Percentiles rank a stretch among this genome's conserved stretches.
Conservation (phyloP, 1,140 invertebrate species). For the Trachymyrmex septentrionalis region DNA sequence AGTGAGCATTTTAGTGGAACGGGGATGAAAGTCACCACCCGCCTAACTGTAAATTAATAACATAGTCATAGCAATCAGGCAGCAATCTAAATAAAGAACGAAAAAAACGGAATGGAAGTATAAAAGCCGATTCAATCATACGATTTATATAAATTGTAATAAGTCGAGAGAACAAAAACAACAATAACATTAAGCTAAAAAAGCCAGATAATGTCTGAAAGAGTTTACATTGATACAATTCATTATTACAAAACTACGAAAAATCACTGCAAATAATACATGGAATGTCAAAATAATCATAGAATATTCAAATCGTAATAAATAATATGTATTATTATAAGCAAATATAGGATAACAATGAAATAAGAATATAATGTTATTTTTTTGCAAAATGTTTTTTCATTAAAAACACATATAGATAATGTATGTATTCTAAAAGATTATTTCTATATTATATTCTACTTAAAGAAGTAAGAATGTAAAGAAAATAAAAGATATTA, state of each 20-base stretch:
- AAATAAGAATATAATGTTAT: not conserved
- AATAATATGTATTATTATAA: not conserved
- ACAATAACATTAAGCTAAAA: not conserved
- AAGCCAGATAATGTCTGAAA: not conserved
- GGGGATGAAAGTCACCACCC: not conserved
- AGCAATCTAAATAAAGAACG: constrained; percentile 24
- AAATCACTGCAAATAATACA: not conserved
- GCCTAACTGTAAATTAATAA: constrained; percentile 26
- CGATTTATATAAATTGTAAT: constrained; percentile 2
- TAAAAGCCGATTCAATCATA: not conserved
- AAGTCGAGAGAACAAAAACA: not conserved
- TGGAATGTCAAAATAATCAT: too few relatives aligned
- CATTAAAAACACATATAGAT: not conserved
- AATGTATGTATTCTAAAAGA: not conserved
- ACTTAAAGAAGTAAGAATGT: not conserved
- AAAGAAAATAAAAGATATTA: not conserved
- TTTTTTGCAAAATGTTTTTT: not conserved
- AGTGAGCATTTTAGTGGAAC: constrained; percentile 3
- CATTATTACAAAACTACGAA: not conserved
- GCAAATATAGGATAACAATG: not conserved
- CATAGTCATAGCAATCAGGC: not conserved
- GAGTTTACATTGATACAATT: not conserved
- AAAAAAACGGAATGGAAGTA: not conserved
- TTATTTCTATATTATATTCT: not conserved
- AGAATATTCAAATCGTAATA: not conserved